These are phyloP conservation scores for Nematolebias whitei DNA, from an alignment of 2,113 vertebrate species.

Conservation along the genomic window DNA sequence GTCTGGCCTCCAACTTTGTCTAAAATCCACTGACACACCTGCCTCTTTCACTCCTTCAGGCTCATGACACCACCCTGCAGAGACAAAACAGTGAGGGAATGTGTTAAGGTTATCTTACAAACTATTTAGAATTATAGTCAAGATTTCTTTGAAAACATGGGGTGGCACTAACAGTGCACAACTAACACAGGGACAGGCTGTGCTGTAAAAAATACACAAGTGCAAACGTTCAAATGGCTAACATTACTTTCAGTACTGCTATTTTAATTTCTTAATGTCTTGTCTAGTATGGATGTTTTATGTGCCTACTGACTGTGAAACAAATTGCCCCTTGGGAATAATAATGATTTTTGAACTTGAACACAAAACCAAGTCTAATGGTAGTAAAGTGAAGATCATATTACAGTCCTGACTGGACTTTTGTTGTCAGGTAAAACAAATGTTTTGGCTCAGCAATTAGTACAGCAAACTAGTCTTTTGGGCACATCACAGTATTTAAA, in stretches of 20 bases:
- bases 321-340: no score
- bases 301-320: no score
- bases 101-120: slow-evolving; percentile 3
- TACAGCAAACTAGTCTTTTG: background rate
- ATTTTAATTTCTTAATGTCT: no score
- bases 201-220: slow-evolving; percentile 5
- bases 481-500: background rate
- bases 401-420: background rate
- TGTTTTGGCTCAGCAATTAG: background rate
- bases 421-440: slow-evolving; percentile 4
- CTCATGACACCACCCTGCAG: slow-evolving; percentile 57
- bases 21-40: slow-evolving; percentile 38
- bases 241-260: no score
- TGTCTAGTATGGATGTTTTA: no score
- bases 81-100: slow-evolving; percentile 33
- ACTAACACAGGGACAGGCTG: slow-evolving; percentile 1
- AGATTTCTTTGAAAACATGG: slow-evolving; percentile 13
- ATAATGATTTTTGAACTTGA: no score
- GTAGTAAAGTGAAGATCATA: background rate
- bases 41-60: slow-evolving; percentile 49
- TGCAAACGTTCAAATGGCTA: background rate
- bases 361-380: background rate
- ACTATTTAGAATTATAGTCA: no score
- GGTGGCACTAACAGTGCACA: slow-evolving; percentile 1
- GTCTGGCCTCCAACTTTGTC: slow-evolving; percentile 37